phyloP scores from a whole-genome alignment of 2,888 invertebrate genomes.

The Lasioglossum vierecki region DNA sequence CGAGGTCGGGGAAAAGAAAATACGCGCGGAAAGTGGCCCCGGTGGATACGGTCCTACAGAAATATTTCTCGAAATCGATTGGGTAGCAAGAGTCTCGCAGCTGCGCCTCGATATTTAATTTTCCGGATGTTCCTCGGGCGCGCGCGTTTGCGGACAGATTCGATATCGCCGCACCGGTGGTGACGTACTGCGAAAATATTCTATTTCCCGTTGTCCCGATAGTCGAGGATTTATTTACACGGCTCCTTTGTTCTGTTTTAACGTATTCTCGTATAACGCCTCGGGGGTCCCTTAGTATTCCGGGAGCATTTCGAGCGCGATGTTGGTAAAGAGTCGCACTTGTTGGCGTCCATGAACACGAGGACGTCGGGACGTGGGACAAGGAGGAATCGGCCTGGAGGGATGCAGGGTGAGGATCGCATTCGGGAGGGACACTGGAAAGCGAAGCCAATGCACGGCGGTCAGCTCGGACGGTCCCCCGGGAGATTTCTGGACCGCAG shows the following conservation, averaged over 20 bases:
- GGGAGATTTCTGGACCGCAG: conserved; percentile 82
- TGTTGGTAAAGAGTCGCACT: conserved; percentile 83
- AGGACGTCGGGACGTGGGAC: conserved; percentile 74
- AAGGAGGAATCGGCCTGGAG: conserved; percentile 60
- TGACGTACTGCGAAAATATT: background rate
- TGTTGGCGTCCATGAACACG: conserved; percentile 81
- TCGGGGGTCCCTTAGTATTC: conserved; percentile 77
- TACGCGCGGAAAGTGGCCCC: background rate
- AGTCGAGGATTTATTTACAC: conserved; percentile 22
- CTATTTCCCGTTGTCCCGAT: background rate
- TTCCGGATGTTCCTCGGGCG: background rate
- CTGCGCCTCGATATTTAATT: background rate
- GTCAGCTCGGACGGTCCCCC: conserved; percentile 80
- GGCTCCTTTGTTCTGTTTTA: conserved; percentile 16
- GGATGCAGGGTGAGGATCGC: conserved; percentile 73
- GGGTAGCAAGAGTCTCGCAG: background rate
- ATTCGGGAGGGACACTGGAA: conserved; percentile 78
- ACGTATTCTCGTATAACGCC: conserved; percentile 48
- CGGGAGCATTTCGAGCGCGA: conserved; percentile 76
- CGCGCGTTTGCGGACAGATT: background rate
- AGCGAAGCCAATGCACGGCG: conserved; percentile 80
- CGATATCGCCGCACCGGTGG: background rate
- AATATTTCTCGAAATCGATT: background rate
- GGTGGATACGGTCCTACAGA: background rate
- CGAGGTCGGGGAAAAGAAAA: background rate